Evolutionary conservation across 2,797 vertebrate genomes (phyloP).

Genomic region (Macrochelys suwanniensis): DNA sequence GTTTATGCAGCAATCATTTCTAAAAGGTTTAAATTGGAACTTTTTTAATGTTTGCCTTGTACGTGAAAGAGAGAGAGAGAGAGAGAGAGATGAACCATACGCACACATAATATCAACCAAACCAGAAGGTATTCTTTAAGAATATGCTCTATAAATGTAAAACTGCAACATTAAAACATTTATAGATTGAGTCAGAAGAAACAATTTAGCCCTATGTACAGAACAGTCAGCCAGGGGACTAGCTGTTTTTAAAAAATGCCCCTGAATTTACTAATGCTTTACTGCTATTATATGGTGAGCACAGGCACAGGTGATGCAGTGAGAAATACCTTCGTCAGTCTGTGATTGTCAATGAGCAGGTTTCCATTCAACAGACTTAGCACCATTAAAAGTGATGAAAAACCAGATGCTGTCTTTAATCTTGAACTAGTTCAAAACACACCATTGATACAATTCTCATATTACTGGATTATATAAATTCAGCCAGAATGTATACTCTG

Average conservation of each 20-base stretch:
- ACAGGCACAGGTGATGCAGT: background rate
- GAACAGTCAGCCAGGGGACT: background rate
- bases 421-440: background rate
- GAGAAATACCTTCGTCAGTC: background rate
- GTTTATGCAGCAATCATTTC: constrained; percentile 80
- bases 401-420: background rate
- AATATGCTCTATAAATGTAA: constrained; percentile 25
- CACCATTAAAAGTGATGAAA: background rate
- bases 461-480: background rate
- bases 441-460: background rate
- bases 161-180: background rate
- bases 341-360: background rate
- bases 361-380: background rate
- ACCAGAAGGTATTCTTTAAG: constrained; percentile 18
- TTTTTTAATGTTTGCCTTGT: constrained; percentile 64
- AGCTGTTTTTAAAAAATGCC: background rate
- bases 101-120: constrained; percentile 20
- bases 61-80: background rate
- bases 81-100: background rate
- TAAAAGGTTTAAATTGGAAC: constrained; percentile 73
- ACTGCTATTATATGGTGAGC: background rate
- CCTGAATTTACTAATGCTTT: constrained; percentile 4
- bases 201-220: background rate
- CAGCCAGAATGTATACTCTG: background rate
- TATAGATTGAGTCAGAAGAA: constrained; percentile 43